Base-by-base conservation (phyloP, 92 coral and sea anemone species). In the Ricordea florida region DNA sequence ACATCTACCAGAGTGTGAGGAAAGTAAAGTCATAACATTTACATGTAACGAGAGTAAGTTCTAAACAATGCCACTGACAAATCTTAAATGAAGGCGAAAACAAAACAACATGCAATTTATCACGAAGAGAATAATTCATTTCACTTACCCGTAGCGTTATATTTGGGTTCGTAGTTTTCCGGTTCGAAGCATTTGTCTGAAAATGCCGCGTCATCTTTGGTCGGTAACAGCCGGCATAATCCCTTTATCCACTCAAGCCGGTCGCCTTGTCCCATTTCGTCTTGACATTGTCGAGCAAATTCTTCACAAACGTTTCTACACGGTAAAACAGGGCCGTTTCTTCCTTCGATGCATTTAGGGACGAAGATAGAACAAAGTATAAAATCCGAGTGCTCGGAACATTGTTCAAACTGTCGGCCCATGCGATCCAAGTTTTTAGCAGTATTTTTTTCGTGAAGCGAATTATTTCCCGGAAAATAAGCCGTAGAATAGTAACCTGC, bases 191-290 rank as follows among this genome's bases (percentile, higher is more conserved):
- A 84, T 18, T 59, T 44, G 1, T 27, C 48, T 7, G 45, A 2
- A 3, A 26, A 25, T 25, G 27, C 47, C 10, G 56, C 71, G 16
- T 43, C 47, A 28, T 31, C 51, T 1, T 11, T 33, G 21, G 68
- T 15, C 29, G 89, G 85, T 48, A 84, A 26, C 1, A 84, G 29
- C 4, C 33, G 75, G 20, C 89, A 84, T 1, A 84, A 52, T 0
- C 89, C 89, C 37, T 84, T 84, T 0, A 84, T 29, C 89, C 89
- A 77, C 21, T 84, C 89, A 1, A 84, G 40, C 23, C 70, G 60
- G 3, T 80, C 85, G 24, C 35, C 15, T 34, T 31, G 24, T 17
- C 58, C 35, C 30, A 73, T 18, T 18, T 78, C 40, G 42, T 2
- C 42, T 44, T 64, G 25, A 36, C 89, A 84, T n/a, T 74, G 79